phyloP scores from a whole-genome alignment of 2,113 vertebrate species.

The Sisor rabdophorus region DNA sequence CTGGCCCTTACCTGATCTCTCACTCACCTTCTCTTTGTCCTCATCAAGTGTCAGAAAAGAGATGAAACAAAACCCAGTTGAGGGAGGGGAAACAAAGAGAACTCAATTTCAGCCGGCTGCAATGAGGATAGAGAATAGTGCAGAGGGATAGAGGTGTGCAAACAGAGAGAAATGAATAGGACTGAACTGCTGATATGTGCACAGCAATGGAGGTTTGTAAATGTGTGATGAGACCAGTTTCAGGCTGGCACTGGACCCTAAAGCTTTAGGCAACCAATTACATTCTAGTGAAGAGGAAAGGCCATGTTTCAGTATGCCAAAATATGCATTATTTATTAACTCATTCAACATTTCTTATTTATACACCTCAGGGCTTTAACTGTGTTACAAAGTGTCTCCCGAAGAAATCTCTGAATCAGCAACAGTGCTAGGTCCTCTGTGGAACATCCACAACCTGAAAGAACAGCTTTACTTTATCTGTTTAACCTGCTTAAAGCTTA shows the following conservation, averaged over 20 bases:
- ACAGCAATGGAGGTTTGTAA: slow-evolving; percentile 18
- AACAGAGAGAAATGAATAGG: slow-evolving; percentile 17
- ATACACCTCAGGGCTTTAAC: slow-evolving; percentile 13
- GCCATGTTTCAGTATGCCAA: slow-evolving; percentile 47
- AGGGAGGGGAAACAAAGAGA: slow-evolving; percentile 25
- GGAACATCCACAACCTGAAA: neutral
- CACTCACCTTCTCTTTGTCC: slow-evolving; percentile 28
- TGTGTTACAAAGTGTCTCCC: slow-evolving; percentile 15
- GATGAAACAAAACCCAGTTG: slow-evolving; percentile 8
- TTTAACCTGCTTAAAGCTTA: neutral
- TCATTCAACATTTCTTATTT: slow-evolving; percentile 34
- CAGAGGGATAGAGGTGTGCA: neutral
- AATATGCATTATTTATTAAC: slow-evolving; percentile 47
- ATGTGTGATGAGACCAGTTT: slow-evolving; percentile 24
- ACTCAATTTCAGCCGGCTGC: slow-evolving; percentile 15
- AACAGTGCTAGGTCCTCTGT: neutral
- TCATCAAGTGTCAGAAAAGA: slow-evolving; percentile 39
- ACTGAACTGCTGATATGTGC: neutral
- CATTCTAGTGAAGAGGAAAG: slow-evolving; percentile 57
- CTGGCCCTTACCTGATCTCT: slow-evolving; percentile 20
- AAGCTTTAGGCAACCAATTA: slow-evolving; percentile 48
- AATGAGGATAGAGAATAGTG: neutral
- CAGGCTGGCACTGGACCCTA: slow-evolving; percentile 28
- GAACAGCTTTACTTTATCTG: neutral
- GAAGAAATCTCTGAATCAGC: slow-evolving; percentile 29